phyloP scores from a whole-genome alignment of 2,888 invertebrate genomes.

The Reticulitermes lucifugus region DNA sequence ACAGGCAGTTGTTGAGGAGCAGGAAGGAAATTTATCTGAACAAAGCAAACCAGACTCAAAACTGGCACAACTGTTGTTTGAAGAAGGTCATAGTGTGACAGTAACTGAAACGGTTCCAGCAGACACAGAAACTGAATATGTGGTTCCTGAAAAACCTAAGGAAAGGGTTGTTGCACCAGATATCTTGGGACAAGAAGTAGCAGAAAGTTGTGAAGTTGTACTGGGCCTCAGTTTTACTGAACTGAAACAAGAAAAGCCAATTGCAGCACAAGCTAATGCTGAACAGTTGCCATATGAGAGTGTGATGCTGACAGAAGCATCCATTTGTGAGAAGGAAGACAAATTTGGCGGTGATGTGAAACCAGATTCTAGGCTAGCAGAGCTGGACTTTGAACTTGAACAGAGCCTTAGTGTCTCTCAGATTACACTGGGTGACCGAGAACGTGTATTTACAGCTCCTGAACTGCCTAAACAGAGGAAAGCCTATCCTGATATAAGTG shows the following conservation, averaged over 20 bases:
- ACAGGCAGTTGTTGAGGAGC: slow-evolving; percentile 66
- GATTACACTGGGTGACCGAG: slow-evolving; percentile 65
- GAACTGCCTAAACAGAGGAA: slow-evolving; percentile 60
- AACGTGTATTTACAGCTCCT: slow-evolving; percentile 59
- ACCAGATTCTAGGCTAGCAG: slow-evolving; percentile 62
- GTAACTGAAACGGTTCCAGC: slow-evolving; percentile 65
- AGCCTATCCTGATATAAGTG: slow-evolving; percentile 61
- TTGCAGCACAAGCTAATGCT: slow-evolving; percentile 63
- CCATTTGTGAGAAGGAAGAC: slow-evolving; percentile 63
- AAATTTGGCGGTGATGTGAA: slow-evolving; percentile 61
- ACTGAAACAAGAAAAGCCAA: slow-evolving; percentile 54
- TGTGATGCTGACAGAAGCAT: slow-evolving; percentile 69
- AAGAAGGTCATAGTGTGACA: slow-evolving; percentile 70
- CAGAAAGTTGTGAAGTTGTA: slow-evolving; percentile 70
- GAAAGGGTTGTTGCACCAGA: slow-evolving; percentile 67
- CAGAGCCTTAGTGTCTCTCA: slow-evolving; percentile 63
- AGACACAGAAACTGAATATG: slow-evolving; percentile 66
- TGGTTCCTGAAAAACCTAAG: slow-evolving; percentile 61
- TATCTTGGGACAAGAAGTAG: slow-evolving; percentile 68
- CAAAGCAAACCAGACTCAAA: slow-evolving; percentile 67
- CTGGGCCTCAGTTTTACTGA: slow-evolving; percentile 64
- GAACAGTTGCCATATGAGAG: slow-evolving; percentile 68
- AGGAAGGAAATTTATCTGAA: slow-evolving; percentile 62
- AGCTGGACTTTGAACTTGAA: slow-evolving; percentile 62
- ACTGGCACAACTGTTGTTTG: slow-evolving; percentile 65